These are phyloP conservation scores for Pseudopleuronectes americanus DNA, from an alignment of 2,797 vertebrate species.

Conservation along the genomic window DNA sequence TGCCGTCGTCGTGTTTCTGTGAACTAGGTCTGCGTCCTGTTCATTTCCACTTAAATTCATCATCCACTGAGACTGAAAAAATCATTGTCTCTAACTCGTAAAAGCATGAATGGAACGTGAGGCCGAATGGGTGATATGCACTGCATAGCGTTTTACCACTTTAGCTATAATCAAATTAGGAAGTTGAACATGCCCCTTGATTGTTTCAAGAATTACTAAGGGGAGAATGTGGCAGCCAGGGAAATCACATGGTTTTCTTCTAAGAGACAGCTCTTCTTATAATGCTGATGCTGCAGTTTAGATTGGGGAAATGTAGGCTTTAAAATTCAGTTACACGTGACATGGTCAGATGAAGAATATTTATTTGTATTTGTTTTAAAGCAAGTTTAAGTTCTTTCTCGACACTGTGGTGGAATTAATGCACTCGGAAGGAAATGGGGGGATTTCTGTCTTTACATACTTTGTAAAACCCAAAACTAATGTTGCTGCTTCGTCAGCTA, in stretches of 20 bases:
- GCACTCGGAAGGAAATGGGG: neutral
- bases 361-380: neutral
- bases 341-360: constrained; percentile 3
- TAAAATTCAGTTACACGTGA: constrained; percentile 16
- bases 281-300: constrained; percentile 27
- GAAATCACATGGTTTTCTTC: constrained; percentile 31
- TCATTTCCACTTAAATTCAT: constrained; percentile 29
- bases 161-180: constrained; percentile 64
- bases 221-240: constrained; percentile 1
- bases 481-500: neutral
- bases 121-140: constrained; percentile 16
- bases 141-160: constrained; percentile 34
- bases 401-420: too few species aligned
- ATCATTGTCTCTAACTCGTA: constrained; percentile 21
- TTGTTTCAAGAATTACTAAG: constrained; percentile 54
- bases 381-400: neutral
- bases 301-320: constrained; percentile 19
- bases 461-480: neutral
- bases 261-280: constrained; percentile 20
- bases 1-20: constrained; percentile 16
- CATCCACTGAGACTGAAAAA: constrained; percentile 27
- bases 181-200: constrained; percentile 45
- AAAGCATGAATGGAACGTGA: constrained; percentile 29
- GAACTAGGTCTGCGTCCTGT: constrained; percentile 13
- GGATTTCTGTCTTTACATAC: neutral